Evolutionary conservation across 2,113 vertebrate species (phyloP), one percentile per base, ranked within the genome.

Genomic region (Regulus satrapa): DNA sequence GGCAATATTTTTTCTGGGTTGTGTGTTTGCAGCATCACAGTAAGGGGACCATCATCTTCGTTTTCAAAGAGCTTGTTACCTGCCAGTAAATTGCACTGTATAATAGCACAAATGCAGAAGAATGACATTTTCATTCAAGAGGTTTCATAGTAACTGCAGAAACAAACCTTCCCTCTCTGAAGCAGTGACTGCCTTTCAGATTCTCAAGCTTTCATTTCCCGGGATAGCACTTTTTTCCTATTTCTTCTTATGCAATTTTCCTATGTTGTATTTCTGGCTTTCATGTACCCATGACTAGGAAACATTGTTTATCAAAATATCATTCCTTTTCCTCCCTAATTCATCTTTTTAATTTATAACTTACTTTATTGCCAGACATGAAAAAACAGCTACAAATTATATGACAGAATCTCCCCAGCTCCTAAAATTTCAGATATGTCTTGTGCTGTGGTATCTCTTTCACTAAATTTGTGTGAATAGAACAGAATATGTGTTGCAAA

Each of bases 331-430:
- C 36, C 58, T 61, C 59, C 73, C 51, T 31, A 91, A 62, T 10
- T 72, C 7, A 15, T 77, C 48, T 91, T 95, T 89, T 92, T 91
- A 10, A 63, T 76, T 55, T 83, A 4, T 26, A 93, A 78, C 51
- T 76, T 93, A 85, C 45, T 90, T 85, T 75, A 94, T 94, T 93
- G 94, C 72, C n/a, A 86, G 72, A 78, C 61, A 92, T 78, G 55
- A 95, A 71, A 89, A 97, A 96, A 75, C 73, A 92, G 23, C 71
- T 67, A 94, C 41, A 97, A 97, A 95, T 96, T 84, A 67, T 86
- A 93, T 92, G 91, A 96, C 79, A 96, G 85, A 68, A 88, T 83
- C 58, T 97, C 85, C 88, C 15, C 8, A 49, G 61, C 69, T 88
- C 31, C 83, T 89, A 58, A 95, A 77, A 81, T 76, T 94, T 87